Evolutionary conservation across 2,888 invertebrate genomes (phyloP), one percentile per base, ranked within the genome.

Genomic region (Caenorhabditis wallacei): DNA sequence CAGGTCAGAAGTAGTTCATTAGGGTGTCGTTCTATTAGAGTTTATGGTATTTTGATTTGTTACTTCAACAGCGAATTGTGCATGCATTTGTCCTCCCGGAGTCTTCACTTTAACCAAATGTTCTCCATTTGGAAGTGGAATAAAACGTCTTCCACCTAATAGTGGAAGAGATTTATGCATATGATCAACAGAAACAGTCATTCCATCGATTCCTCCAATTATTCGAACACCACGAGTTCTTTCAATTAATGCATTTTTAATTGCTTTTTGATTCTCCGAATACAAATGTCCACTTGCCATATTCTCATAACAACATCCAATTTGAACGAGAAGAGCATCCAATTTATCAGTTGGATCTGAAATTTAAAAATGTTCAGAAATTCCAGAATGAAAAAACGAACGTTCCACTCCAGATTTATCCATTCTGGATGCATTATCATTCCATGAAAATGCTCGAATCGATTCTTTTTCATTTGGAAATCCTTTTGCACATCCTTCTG

Each of bases 291-390:
- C 87, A 30, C 85, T 83, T n/a, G 88, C 89, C 56, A 87, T 85
- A 18, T 84, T 86, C 53, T 91, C 90, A 63, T 91, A 90, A 71
- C 91, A 91, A 43, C 91, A 91, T 8, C 89, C 90, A 11, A 81
- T 86, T 69, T 89, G 89, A 1, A 88, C 85, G n/a, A 90, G 82
- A 10, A 90, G 76, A 0, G 88, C 87, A 59, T 90, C 89, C n/a
- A 88, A 85, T 0, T 86, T 83, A 53, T 82, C 82, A 30, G 78
- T 37, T 2, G 68, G 24, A 46, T 82, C 82, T 82, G 54, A 8
- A 81, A 74, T n/a, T 37, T 10, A 22, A n/a, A 7, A n/a, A 13
- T 2, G 18, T 48, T 13, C 11, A 1, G 22, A 24, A 43, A 1
- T 35, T 20, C 26, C 2, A 24, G 2, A 11, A 37, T 40, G 20